Conservation (phyloP, 2,113 vertebrate species). For the Poecile atricapillus region DNA sequence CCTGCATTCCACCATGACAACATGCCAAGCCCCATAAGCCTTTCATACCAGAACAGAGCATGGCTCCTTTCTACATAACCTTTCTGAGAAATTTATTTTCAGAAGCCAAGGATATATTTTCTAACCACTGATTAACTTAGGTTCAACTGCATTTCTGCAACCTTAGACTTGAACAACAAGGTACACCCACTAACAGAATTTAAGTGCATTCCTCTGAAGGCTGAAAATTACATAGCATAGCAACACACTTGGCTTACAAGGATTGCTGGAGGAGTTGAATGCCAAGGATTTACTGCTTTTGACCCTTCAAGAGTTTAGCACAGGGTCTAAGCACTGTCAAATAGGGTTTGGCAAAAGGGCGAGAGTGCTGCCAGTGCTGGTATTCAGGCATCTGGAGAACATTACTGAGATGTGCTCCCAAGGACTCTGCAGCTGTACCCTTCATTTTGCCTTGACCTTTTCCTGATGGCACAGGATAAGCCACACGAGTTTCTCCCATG, state of each 20-base stretch:
- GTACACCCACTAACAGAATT: not conserved
- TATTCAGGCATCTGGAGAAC: not conserved
- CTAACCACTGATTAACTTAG: not conserved
- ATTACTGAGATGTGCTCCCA: not conserved
- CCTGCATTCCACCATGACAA: not conserved
- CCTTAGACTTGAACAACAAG: not conserved
- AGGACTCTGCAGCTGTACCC: not conserved
- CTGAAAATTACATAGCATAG: not conserved
- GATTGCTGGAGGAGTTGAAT: not conserved
- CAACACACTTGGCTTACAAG: not conserved
- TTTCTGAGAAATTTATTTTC: not conserved
- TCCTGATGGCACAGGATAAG: not conserved
- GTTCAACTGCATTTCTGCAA: not conserved
- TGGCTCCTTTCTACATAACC: not conserved
- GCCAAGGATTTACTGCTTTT: not conserved
- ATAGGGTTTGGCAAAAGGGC: not conserved
- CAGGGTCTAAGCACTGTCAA: fast-evolving
- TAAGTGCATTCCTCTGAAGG: not conserved
- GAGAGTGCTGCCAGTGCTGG: not conserved
- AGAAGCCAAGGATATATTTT: not conserved
- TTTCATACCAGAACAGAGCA: not conserved
- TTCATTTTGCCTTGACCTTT: not conserved
- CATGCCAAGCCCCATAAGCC: not conserved
- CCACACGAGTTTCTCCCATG: not conserved
- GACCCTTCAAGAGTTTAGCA: not conserved